Evolutionary conservation across 2,888 invertebrate genomes (phyloP), one percentile per base, ranked within the genome.

Genomic region (Tachina grossa): DNA sequence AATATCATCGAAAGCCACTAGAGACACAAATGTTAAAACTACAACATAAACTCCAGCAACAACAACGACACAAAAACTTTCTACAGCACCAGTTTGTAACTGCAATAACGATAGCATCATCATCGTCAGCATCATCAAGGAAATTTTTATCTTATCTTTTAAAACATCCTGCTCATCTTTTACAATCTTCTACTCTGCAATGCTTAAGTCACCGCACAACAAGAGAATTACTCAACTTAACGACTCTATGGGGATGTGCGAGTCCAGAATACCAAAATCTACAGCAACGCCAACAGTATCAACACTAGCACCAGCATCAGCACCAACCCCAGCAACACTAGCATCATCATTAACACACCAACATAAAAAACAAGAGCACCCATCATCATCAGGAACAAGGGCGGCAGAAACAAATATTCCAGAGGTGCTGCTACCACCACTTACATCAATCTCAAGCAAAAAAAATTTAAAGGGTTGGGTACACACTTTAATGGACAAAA

Each of bases 21-120:
- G 59, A 65, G 53, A 75, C 83, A 76, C 79, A 83, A 85, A 83
- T 85, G 75, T 79, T 81, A 66, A 83, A 82, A 69, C 74, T 65
- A 81, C 74, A 65, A 55, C 63, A 68, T 45, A 59, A 66, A 43
- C 41, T n/a, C 19, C 66, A 78, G 59, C 41, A 47, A 66, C 74
- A 65, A 43, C 69, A 2, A 31, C n/a, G n/a, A n/a, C 5, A 31
- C 31, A 31, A 76, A 43, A 77, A 45, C 10, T 76, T 59, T 79
- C 72, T 16, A 47, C 63, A 76, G 16, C 63, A 71, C 75, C 69
- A 82, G 65, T 75, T 79, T 75, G 41, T 13, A 55, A 82, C 71
- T 53, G 59, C 22, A 43, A 69, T 51, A 69, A 49, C 41, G 39
- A 5, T 43, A 76, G 10, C 41, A 22, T 53, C 45, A 63, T 63